Conservation (phyloP, 2,113 vertebrate species). For the Bufo bufo region DNA sequence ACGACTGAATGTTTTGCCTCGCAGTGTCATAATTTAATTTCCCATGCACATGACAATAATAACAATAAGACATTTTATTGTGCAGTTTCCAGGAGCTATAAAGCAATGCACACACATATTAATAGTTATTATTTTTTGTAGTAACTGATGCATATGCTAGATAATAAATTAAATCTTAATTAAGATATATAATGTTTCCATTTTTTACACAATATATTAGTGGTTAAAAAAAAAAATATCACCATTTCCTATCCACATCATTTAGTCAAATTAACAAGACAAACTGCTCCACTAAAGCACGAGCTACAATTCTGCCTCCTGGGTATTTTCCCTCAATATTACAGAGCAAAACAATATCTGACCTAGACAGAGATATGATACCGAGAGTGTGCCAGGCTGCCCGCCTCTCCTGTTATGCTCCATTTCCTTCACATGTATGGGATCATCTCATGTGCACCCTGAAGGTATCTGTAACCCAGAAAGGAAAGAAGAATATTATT, state of each 20-base stretch:
- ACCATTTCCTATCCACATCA: constrained; percentile 13
- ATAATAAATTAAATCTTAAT: not conserved
- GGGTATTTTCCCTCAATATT: constrained; percentile 39
- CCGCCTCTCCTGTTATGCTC: constrained; percentile 53
- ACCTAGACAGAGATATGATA: constrained; percentile 49
- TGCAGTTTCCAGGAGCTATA: not conserved
- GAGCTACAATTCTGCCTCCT: constrained; percentile 31
- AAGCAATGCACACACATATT: not conserved
- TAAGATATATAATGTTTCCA: not conserved
- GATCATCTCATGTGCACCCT: constrained; percentile 48
- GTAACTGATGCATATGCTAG: not conserved
- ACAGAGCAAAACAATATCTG: constrained; percentile 21
- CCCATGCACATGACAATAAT: not conserved
- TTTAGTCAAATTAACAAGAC: constrained; percentile 31
- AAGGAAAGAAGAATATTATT: constrained; percentile 27
- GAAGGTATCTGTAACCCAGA: constrained; percentile 55
- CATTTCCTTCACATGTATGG: constrained; percentile 56
- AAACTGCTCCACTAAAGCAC: constrained; percentile 19
- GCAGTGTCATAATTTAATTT: not conserved
- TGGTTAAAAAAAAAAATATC: not conserved
- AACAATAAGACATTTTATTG: not conserved
- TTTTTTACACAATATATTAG: not conserved
- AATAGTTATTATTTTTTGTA: not conserved
- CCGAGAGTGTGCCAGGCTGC: constrained; percentile 55
- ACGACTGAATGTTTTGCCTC: not conserved